phyloP scores from a whole-genome alignment of 2,113 vertebrate genomes.

The Ceratotherium simum region DNA sequence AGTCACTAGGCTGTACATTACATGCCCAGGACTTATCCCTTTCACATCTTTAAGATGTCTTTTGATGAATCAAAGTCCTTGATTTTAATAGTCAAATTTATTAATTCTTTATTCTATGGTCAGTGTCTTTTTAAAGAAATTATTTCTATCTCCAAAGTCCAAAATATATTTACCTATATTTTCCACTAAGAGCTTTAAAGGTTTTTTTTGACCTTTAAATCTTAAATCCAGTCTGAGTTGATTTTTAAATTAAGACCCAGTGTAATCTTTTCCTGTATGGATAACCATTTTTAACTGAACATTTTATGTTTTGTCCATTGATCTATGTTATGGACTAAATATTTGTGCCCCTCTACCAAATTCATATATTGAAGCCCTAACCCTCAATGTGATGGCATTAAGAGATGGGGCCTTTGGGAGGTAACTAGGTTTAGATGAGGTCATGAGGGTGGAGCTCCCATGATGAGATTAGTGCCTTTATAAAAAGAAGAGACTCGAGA shows the following conservation, averaged over 20 bases:
- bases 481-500: background rate
- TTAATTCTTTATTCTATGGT: background rate
- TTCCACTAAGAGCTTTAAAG: background rate
- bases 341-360: background rate
- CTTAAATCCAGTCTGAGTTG: background rate
- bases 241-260: conserved; percentile 32
- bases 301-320: background rate
- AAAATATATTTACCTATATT: conserved; percentile 4
- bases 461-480: background rate
- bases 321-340: background rate
- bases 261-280: background rate
- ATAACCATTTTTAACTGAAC: background rate
- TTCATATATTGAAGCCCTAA: background rate
- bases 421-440: background rate
- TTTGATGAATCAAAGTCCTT: background rate
- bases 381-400: background rate
- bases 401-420: background rate
- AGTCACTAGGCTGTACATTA: background rate
- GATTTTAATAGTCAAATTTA: conserved; percentile 25
- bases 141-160: background rate
- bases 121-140: background rate
- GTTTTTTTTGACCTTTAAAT: background rate
- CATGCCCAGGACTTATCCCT: background rate
- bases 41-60: background rate
- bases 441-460: background rate